phyloP scores from a whole-genome alignment of 2,888 invertebrate species.

The Platycnemis pennipes region DNA sequence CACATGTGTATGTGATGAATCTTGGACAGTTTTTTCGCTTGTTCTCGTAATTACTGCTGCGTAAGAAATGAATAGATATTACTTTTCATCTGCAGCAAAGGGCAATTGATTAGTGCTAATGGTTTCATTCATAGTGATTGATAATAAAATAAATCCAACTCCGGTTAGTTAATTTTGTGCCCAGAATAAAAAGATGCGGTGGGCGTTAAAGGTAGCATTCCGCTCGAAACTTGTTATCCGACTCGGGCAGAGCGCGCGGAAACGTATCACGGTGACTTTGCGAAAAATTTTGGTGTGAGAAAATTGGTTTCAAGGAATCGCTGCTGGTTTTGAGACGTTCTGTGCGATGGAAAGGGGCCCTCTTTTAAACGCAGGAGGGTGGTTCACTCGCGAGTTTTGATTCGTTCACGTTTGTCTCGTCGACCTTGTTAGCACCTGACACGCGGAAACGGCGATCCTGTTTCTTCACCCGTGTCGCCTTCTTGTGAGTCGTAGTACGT shows the following conservation, averaged over 20 bases:
- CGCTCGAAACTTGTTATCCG: neutral
- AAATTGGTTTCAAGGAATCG: neutral
- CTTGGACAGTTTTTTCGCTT: too few relatives aligned
- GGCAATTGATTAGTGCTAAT: too few relatives aligned
- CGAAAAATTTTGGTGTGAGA: neutral
- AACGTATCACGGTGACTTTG: constrained; percentile 47
- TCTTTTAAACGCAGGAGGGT: too few relatives aligned
- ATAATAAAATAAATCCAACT: too few relatives aligned
- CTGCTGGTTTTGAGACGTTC: neutral
- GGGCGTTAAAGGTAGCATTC: neutral
- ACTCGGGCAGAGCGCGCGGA: neutral
- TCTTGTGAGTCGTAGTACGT: too few relatives aligned
- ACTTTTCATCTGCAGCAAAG: too few relatives aligned
- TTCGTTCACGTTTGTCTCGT: neutral
- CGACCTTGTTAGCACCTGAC: neutral
- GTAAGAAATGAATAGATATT: too few relatives aligned
- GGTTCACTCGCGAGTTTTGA: neutral
- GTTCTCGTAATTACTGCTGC: too few relatives aligned
- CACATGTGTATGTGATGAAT: too few relatives aligned
- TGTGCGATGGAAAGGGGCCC: neutral
- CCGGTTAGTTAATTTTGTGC: neutral
- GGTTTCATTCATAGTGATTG: too few relatives aligned
- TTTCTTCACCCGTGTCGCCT: neutral
- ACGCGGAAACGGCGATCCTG: neutral
- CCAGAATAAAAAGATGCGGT: neutral